Conservation (phyloP, 2,888 invertebrate species). For the Ctena decussata region DNA sequence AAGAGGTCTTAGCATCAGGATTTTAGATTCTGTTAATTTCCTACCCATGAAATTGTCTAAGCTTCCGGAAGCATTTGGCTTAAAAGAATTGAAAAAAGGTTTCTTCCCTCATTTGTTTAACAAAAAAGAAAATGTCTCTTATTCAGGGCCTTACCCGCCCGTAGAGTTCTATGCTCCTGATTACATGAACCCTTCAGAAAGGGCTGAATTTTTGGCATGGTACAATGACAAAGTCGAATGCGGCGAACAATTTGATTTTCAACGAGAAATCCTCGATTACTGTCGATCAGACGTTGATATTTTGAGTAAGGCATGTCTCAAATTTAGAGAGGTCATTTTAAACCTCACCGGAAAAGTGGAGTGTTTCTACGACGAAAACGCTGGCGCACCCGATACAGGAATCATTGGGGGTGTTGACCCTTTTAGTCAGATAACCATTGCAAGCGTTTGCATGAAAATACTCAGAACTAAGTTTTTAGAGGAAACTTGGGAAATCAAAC, state of each 20-base stretch:
- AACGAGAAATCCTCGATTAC: slow-evolving; percentile 49
- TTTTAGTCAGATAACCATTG: slow-evolving; percentile 38
- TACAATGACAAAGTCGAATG: slow-evolving; percentile 13
- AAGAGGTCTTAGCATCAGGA: not conserved
- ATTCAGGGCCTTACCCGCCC: not conserved
- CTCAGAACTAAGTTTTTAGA: slow-evolving; percentile 21
- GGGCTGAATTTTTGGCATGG: slow-evolving; percentile 48
- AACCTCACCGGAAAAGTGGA: slow-evolving; percentile 29
- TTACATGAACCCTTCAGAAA: slow-evolving; percentile 24
- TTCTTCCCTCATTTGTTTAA: not conserved
- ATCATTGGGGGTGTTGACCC: slow-evolving; percentile 34
- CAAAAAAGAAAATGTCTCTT: not conserved
- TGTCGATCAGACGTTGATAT: slow-evolving; percentile 56
- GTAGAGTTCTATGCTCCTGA: not conserved
- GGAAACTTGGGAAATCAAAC: not conserved
- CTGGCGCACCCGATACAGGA: slow-evolving; percentile 7
- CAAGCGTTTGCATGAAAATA: slow-evolving; percentile 20
- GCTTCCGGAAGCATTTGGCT: not conserved
- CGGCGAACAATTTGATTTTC: slow-evolving; percentile 41
- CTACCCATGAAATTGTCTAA: not conserved
- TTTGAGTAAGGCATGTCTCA: slow-evolving; percentile 35
- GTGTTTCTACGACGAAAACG: slow-evolving; percentile 1
- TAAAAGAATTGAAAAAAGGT: not conserved
- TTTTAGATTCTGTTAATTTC: not conserved
- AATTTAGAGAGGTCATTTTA: slow-evolving; percentile 44